Percentiles rank a stretch among this genome's conserved stretches.
Evolutionary conservation across 2,113 vertebrate genomes (phyloP).

Genomic region (Numenius arquata): DNA sequence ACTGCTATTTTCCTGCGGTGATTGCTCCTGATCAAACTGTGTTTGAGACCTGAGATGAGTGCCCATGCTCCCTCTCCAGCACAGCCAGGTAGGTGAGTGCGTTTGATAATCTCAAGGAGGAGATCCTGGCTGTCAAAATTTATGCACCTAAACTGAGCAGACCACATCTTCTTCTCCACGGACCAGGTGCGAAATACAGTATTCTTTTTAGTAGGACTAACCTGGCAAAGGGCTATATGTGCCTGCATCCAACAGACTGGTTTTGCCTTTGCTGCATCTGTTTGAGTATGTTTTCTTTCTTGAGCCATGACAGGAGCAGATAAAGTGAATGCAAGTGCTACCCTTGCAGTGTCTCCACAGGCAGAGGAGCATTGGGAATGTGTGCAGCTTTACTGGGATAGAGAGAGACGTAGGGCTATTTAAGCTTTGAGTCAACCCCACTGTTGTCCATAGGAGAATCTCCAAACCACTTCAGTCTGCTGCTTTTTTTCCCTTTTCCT

Average conservation of each 20-base stretch:
- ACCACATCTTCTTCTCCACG: background rate
- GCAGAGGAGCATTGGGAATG: background rate
- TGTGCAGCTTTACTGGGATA: background rate
- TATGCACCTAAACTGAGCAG: background rate
- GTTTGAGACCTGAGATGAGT: background rate
- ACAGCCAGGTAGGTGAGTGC: background rate
- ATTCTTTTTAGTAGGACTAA: background rate
- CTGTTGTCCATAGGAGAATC: background rate
- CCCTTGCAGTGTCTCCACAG: background rate
- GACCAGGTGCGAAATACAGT: background rate
- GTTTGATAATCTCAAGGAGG: background rate
- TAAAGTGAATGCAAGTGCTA: background rate
- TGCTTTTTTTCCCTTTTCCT: background rate
- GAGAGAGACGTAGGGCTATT: background rate
- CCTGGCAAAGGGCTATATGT: background rate
- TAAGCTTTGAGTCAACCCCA: background rate
- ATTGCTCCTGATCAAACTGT: background rate
- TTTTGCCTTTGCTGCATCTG: background rate
- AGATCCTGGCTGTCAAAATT: background rate
- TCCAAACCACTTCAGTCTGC: background rate
- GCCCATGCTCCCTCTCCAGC: background rate
- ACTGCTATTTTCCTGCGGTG: background rate
- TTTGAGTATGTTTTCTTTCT: background rate
- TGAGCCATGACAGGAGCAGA: fast-evolving
- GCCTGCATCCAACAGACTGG: background rate